phyloP scores from a whole-genome alignment of 2,797 vertebrate genomes.

The Pantherophis alleghaniensis region DNA sequence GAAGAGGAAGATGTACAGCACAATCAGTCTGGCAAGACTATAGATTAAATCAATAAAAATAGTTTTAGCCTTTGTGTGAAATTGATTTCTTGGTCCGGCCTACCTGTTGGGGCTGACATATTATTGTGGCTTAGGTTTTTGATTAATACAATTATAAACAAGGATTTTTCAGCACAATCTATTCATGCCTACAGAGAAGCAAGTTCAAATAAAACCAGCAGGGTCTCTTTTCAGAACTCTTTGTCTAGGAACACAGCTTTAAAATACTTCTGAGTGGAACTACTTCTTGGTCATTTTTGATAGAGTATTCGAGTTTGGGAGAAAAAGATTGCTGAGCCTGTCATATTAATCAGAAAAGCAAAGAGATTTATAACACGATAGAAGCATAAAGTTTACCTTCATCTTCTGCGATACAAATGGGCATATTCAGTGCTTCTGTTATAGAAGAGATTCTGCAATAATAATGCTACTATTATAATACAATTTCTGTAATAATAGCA shows the following conservation, averaged over 20 bases:
- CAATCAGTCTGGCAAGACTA: background rate
- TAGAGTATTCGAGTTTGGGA: slow-evolving; percentile 30
- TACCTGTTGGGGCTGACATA: background rate
- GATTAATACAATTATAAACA: background rate
- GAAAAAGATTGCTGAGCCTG: slow-evolving; percentile 43
- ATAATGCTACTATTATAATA: slow-evolving; percentile 80
- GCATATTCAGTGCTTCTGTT: slow-evolving; percentile 74
- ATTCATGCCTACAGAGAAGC: background rate
- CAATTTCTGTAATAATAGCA: slow-evolving; percentile 81
- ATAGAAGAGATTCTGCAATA: slow-evolving; percentile 72
- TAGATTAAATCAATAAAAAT: background rate
- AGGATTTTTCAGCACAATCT: slow-evolving; percentile 5
- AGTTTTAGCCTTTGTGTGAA: background rate
- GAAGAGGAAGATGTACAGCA: background rate
- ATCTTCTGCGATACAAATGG: slow-evolving; percentile 72
- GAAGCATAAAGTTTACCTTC: slow-evolving; percentile 73
- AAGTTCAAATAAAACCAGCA: background rate
- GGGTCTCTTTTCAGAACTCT: slow-evolving; percentile 27
- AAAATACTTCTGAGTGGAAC: slow-evolving; percentile 41
- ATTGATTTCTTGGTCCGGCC: background rate
- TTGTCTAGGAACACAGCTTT: slow-evolving; percentile 32
- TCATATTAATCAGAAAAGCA: slow-evolving; percentile 60
- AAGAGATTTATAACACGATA: slow-evolving; percentile 60
- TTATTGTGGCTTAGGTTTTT: background rate
- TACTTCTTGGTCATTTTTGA: slow-evolving; percentile 31